phyloP scores from a whole-genome alignment of 2,797 vertebrate species.

The Lagocephalus sceleratus region DNA sequence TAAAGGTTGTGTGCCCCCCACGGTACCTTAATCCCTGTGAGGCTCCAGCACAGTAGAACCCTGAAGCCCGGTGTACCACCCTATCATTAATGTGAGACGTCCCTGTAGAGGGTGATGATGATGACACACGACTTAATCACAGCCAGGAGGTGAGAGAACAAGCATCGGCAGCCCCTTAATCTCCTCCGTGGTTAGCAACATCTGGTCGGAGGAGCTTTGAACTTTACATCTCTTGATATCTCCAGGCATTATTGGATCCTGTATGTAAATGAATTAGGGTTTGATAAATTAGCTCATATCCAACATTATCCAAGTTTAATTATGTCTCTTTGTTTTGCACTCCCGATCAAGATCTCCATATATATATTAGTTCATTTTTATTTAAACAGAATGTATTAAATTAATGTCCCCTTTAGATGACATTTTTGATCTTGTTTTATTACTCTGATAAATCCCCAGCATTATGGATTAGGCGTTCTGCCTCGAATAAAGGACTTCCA shows the following conservation, averaged over 20 bases:
- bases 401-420: constrained; percentile 4
- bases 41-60: constrained; percentile 48
- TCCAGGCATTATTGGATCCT: constrained; percentile 63
- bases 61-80: constrained; percentile 24
- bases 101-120: constrained; percentile 46
- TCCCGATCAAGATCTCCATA: constrained; percentile 22
- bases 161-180: constrained; percentile 50
- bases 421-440: neutral
- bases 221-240: constrained; percentile 63
- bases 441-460: neutral
- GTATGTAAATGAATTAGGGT: constrained; percentile 59
- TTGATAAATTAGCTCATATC: constrained; percentile 68
- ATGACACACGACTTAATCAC: constrained; percentile 64
- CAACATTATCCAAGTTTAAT: constrained; percentile 40
- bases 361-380: constrained; percentile 23
- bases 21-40: constrained; percentile 42
- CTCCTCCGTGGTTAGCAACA: constrained; percentile 59
- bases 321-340: constrained; percentile 48
- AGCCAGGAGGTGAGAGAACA: constrained; percentile 61
- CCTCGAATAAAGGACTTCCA: no score
- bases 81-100: constrained; percentile 61
- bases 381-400: constrained; percentile 13
- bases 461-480: no score
- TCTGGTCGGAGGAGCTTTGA: constrained; percentile 66
- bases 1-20: constrained; percentile 48